These are phyloP conservation scores for Cavia aperea DNA, from an alignment of 2,113 vertebrate species.

Conservation along the genomic window DNA sequence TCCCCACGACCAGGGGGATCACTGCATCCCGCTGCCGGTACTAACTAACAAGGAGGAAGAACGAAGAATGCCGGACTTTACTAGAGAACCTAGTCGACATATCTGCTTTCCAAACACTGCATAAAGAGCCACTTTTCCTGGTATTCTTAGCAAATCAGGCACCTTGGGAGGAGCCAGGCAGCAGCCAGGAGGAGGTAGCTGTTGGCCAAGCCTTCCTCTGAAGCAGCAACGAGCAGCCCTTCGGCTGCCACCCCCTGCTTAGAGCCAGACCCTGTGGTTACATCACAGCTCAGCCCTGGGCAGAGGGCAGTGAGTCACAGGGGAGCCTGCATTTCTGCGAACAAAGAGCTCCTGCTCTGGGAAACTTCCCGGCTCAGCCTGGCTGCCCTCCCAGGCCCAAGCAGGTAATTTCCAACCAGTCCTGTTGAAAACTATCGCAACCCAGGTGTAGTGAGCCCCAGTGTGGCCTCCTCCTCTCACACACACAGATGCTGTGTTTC, in stretches of 20 bases:
- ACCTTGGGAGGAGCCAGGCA: background rate
- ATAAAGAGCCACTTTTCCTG: background rate
- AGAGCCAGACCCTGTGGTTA: slow-evolving; percentile 48
- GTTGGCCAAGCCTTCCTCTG: too few relatives aligned
- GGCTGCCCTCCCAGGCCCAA: slow-evolving; percentile 38
- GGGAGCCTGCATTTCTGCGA: slow-evolving; percentile 70
- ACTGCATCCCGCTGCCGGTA: background rate
- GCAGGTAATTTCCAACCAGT: slow-evolving; percentile 29
- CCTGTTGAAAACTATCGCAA: background rate
- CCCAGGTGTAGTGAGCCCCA: slow-evolving; percentile 69
- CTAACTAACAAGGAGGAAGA: background rate
- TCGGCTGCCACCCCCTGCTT: too few relatives aligned
- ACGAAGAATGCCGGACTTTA: background rate
- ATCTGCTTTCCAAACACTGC: background rate
- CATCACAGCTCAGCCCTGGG: slow-evolving; percentile 68
- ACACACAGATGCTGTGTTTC: slow-evolving; percentile 70
- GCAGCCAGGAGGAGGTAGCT: slow-evolving; percentile 50
- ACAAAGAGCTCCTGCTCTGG: slow-evolving; percentile 73
- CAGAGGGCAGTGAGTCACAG: slow-evolving; percentile 71
- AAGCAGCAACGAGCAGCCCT: too few relatives aligned
- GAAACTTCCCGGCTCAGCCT: slow-evolving; percentile 1
- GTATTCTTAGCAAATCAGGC: slow-evolving; percentile 19
- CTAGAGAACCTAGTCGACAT: background rate
- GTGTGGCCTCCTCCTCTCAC: slow-evolving; percentile 62
- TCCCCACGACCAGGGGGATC: background rate